Percentiles rank a stretch among this genome's conserved stretches.
These are phyloP conservation scores for Cydia amplana DNA, from an alignment of 1,140 invertebrate genomes.

Conservation along the genomic window DNA sequence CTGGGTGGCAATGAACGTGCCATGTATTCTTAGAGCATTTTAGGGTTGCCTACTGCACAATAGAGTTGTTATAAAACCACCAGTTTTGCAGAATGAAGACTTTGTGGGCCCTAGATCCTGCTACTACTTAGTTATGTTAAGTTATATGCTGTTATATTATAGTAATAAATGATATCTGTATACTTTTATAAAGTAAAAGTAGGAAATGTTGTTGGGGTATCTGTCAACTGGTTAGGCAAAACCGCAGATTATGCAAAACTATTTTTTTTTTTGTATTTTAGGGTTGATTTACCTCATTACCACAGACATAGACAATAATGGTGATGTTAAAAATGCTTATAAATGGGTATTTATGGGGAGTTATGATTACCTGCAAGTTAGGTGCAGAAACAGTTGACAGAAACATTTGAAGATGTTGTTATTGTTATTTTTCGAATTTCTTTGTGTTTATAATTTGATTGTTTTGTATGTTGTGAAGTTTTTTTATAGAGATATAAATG, in stretches of 20 bases:
- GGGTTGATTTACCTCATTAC: too few species aligned
- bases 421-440: slow-evolving; percentile 38
- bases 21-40: background rate
- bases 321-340: too few species aligned
- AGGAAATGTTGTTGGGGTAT: background rate
- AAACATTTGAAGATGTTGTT: slow-evolving; percentile 6
- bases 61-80: background rate
- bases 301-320: too few species aligned
- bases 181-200: slow-evolving; percentile 15
- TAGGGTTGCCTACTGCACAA: background rate
- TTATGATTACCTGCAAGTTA: background rate
- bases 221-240: background rate
- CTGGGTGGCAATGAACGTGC: background rate
- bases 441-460: slow-evolving; percentile 33
- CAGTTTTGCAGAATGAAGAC: background rate
- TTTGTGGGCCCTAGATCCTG: background rate
- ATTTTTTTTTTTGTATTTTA: background rate
- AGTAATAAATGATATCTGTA: slow-evolving; percentile 3
- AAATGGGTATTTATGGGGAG: background rate
- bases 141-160: background rate
- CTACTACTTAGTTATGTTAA: background rate
- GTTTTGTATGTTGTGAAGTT: slow-evolving; percentile 37
- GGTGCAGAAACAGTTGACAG: background rate
- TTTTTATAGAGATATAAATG: slow-evolving; percentile 23
- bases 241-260: too few species aligned